Evolutionary conservation across 2,888 invertebrate species (phyloP), one percentile per base, ranked within the genome.

Genomic region (Hyposoter didymator): DNA sequence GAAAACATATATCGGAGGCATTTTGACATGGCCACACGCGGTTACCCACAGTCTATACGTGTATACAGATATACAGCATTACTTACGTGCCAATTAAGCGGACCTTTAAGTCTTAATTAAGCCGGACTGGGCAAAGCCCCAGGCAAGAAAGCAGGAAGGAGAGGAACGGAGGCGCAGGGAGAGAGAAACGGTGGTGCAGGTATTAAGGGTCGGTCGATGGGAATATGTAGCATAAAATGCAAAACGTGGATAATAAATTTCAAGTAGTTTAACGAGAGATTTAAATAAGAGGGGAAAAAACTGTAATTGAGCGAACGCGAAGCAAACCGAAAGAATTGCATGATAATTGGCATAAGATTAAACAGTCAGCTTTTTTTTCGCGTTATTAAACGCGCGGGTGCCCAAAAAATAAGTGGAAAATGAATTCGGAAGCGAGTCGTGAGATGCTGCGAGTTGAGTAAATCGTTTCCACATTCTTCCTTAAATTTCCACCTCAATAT

Each of bases 31-130:
- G 76, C 75, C 81, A 52, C 79, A 62, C 79, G 85, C 83, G 85
- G 85, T 85, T 83, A 28, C 47, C 80, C 83, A 72, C 83, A 73
- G 66, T 59, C 14, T 72, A 64, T 55, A 66, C 47, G 47, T 69
- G 72, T 47, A 59, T 64, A 62, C 64, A 76, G 12, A 32, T 52
- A n/a, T 35, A 47, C 12, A 5, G 62, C 47, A 59, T 47, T 75
- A 79, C 39, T 79, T 67, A 79, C 73, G 82, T 80, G 62, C 91
- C 90, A 90, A 90, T 90, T 90, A 90, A 90, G 84, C 90, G 83
- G 84, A 84, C 87, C 89, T 90, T 90, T 89, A 87, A 88, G 88
- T 90, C 90, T 90, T 89, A 86, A 90, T 90, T 90, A 90, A 89
- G 85, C 84, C 84, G 84, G 69, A 70, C 76, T 66, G 49, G 55